Evolutionary conservation across 2,888 invertebrate species (phyloP), one percentile per base, ranked within the genome.

Genomic region (Tribolium freemani): DNA sequence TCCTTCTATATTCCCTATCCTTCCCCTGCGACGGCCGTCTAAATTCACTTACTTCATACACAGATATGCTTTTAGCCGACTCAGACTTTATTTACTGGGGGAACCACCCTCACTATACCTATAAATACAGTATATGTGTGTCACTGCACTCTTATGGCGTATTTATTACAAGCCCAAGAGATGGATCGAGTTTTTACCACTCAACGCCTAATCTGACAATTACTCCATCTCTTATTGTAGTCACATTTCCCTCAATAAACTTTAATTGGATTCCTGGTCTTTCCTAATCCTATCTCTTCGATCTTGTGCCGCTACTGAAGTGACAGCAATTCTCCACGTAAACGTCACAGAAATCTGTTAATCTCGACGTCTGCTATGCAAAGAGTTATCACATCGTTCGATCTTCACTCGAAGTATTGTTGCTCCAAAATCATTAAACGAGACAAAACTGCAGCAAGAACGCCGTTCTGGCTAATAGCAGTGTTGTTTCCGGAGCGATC

Each of bases 31-130:
- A 80, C 81, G 77, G 79, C 80, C 81, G 81, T 80, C 82, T 83
- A 85, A 86, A 86, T 86, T 86, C 86, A 86, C 86, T 86, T 86
- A 85, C 84, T 85, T 83, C 82, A 84, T 86, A 86, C 86, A 86
- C 86, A 86, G 84, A 84, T 84, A 84, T 84, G 84, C 84, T 84
- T 84, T 84, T 84, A 84, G 84, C 81, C 78, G 80, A 81, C 81
- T 80, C 78, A 77, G 77, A 79, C 79, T 81, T 80, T 81, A 81
- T 80, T 80, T 78, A 76, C 76, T 75, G 76, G 80, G 82, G 82
- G 80, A 77, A 77, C 75, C 73, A 72, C 78, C 79, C 79, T 77
- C 72, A 30, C 54, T 66, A 67, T 75, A 80, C 78, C 78, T 79
- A 80, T 81, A 81, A 82, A 82, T 81, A 81, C 77, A 78, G 79